Evolutionary conservation across 2,797 vertebrate genomes (phyloP).

Genomic region (Cossypha dichroa): DNA sequence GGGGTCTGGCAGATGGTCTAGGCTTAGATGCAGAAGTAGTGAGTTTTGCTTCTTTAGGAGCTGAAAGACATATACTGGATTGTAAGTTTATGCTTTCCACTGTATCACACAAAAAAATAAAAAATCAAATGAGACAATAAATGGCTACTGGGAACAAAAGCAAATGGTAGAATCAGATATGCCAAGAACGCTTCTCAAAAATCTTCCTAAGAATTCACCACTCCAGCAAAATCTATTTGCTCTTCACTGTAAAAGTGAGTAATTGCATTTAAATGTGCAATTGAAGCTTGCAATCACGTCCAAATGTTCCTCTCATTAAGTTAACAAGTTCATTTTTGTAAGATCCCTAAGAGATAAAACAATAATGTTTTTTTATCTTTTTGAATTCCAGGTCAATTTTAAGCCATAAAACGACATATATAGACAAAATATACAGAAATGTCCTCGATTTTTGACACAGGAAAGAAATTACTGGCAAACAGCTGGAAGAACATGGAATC

Average conservation of each 20-base stretch:
- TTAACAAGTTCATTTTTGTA: neutral
- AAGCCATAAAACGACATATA: neutral
- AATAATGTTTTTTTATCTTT: neutral
- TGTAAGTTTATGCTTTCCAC: slow-evolving; percentile 10
- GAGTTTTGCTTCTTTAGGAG: slow-evolving; percentile 67
- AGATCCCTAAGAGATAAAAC: neutral
- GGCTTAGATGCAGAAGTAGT: slow-evolving; percentile 68
- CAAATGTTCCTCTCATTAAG: neutral
- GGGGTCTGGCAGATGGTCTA: slow-evolving; percentile 57
- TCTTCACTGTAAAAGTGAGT: neutral
- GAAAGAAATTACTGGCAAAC: neutral
- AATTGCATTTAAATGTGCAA: neutral
- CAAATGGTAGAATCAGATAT: neutral
- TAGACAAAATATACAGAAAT: neutral
- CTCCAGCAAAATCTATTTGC: neutral
- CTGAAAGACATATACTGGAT: slow-evolving; percentile 73
- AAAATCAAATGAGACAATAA: neutral
- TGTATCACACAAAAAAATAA: neutral
- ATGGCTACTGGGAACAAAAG: neutral
- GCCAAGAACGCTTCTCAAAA: neutral
- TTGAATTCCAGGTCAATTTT: neutral
- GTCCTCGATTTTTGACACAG: neutral
- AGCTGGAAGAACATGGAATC: neutral
- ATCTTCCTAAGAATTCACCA: neutral
- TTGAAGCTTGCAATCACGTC: neutral